These are phyloP conservation scores for Emydoidea blandingii DNA, from an alignment of 2,797 vertebrate species.

Conservation along the genomic window DNA sequence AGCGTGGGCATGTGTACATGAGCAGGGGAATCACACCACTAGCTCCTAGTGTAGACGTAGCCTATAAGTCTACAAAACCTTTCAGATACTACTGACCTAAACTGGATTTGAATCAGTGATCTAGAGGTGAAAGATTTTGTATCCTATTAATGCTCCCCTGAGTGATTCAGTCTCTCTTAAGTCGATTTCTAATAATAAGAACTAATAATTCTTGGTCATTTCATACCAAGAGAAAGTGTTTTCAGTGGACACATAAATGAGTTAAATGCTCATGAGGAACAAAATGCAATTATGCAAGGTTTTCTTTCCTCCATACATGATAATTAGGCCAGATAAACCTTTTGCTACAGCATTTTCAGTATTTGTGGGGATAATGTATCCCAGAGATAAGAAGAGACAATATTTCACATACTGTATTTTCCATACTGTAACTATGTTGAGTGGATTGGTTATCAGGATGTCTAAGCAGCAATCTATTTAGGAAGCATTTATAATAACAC, in stretches of 20 bases:
- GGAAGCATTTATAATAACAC: conserved; percentile 51
- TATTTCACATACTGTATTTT: conserved; percentile 62
- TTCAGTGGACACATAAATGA: conserved; percentile 44
- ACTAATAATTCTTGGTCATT: conserved; percentile 44
- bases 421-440: conserved; percentile 20
- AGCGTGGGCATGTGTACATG: not conserved
- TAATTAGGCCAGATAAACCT: conserved; percentile 78
- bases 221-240: conserved; percentile 19
- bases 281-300: conserved; percentile 63
- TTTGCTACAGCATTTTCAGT: conserved; percentile 44
- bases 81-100: conserved; percentile 1
- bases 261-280: conserved; percentile 74
- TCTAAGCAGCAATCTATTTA: conserved; percentile 55
- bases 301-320: conserved; percentile 65
- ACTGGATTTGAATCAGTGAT: not conserved
- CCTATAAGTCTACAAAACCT: not conserved
- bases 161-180: not conserved
- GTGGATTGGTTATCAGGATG: conserved; percentile 46
- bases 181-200: conserved; percentile 33
- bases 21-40: not conserved
- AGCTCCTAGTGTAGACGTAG: not conserved
- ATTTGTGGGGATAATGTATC: conserved; percentile 57
- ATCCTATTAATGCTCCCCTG: not conserved
- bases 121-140: not conserved
- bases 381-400: conserved; percentile 53